Evolutionary conservation across 2,888 invertebrate genomes (phyloP).

Genomic region (Lepidocyrtoides sp.): DNA sequence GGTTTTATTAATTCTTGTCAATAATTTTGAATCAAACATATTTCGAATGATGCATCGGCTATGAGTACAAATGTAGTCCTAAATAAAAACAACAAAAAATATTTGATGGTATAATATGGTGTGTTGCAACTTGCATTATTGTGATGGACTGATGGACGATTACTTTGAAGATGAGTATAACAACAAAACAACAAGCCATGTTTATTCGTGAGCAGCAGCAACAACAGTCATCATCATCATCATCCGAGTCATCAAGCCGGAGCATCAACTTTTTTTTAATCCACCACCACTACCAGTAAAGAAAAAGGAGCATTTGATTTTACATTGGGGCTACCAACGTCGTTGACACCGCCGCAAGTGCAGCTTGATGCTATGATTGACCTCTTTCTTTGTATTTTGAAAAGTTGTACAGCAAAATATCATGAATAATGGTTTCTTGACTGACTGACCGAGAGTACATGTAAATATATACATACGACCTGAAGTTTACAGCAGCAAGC

Average conservation of each 20-base stretch:
- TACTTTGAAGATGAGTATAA: constrained; percentile 41
- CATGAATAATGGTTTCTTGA: background rate
- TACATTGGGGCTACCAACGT: constrained; percentile 34
- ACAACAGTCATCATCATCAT: constrained; percentile 25
- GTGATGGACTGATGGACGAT: constrained; percentile 26
- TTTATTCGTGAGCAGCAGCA: constrained; percentile 68
- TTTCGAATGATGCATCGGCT: too few species aligned
- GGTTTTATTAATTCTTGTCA: too few species aligned
- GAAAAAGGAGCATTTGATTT: constrained; percentile 4
- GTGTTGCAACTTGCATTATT: too few species aligned
- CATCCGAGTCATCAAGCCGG: constrained; percentile 49
- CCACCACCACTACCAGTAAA: too few species aligned
- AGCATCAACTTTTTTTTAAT: constrained; percentile 57
- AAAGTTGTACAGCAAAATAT: constrained; percentile 23
- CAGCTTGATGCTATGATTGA: constrained; percentile 20
- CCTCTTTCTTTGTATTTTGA: constrained; percentile 38
- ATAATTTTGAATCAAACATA: too few species aligned
- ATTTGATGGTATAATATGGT: background rate
- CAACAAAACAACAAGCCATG: constrained; percentile 25
- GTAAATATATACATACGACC: too few species aligned
- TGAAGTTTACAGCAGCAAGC: background rate
- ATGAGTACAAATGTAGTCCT: too few species aligned
- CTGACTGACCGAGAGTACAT: background rate
- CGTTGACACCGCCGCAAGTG: background rate
- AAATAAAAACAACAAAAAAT: background rate